Evolutionary conservation across 2,888 invertebrate genomes (phyloP), one percentile per base, ranked within the genome.

Genomic region (Dromius quadrimaculatus): DNA sequence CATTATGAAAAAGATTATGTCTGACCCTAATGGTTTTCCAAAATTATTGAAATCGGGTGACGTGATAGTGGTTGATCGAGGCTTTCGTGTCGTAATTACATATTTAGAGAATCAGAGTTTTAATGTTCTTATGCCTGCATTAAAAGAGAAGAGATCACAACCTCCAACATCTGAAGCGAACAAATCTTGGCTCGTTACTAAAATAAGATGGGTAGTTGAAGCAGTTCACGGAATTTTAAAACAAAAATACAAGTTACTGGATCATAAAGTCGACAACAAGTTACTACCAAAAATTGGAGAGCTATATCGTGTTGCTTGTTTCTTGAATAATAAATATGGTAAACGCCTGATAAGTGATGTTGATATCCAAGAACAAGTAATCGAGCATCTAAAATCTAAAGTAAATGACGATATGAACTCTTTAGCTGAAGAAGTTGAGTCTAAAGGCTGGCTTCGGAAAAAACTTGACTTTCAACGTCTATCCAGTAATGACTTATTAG

Each of bases 1-100:
- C 2, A 69, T 72, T 62, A 20, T 72, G 28, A 5, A 5, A 28
- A 5, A 3, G 28, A 28, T 28, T 8, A 28, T 28, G 4, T 28
- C 28, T 5, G 3, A 28, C 28, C 8, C 28, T 28, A 28, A 28
- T 8, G 3, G 8, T 28, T 28, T 28, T 28, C 28, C 3, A 28
- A 28, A 28, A 28, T 3, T 28, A 5, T 8, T 28, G 28, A 3
- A 28, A 28, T 3, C 3, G 28, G 28, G 28, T 28, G 28, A 28
- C 28, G 8, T 28, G 3, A 5, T 3, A 3, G 8, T 28, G 4
- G 28, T 28, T 28, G 28, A 8, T 8, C 28, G 28, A 28, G 28
- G 28, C 3, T 28, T 28, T 28, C 28, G 28, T 28, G 28, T 5
- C 28, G 28, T 28, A 3, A 28, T 5, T 3, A 8, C 28, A 5